Base-by-base conservation (phyloP, 2,888 invertebrate genomes). In the Mythimna vitellina region DNA sequence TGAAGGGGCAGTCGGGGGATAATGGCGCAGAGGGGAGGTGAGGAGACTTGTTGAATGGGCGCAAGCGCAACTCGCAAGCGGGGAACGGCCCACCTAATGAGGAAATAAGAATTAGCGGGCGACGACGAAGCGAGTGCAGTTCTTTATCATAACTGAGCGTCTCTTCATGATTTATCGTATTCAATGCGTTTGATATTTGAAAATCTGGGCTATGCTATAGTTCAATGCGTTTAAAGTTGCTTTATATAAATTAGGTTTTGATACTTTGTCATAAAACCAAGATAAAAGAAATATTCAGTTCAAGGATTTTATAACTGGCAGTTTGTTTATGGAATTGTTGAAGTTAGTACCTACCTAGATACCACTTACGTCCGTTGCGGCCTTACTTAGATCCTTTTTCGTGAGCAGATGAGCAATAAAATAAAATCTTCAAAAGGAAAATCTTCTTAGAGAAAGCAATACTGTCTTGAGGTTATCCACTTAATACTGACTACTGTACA, bases 101-200 rank as follows among this genome's bases (percentile, higher is more conserved):
- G 96, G 96, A 96, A 95, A 95, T 94, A 96, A 89, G 94, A 96
- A 96, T 96, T 96, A 96, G 94, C 94, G 91, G 92, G 90, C 92
- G 92, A 91, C 93, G 92, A 92, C 93, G 92, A 91, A 91, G 90
- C 89, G 88, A 92, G 86, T 94, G 94, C 94, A 94, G 88, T 93
- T 92, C 93, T 94, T 93, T 91, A 92, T 91, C 87, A 87, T 88
- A 89, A 88, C 87, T 82, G 81, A 86, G 83, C 66, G 82, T 82
- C 78, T 86, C 84, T 87, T 81, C 77, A 79, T 76, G 86, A 87
- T 90, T 89, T 88, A 78, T 79, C 68, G 65, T 64, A 68, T 79
- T 49, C 58, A 81, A 63, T 66, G 14, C 51, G 60, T 66, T 65
- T 58, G n/a, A 4, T 49, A 76, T 76, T 70, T 67, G 53, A 70